Conservation (phyloP, 2,797 vertebrate species). For the Artibeus lituratus region DNA sequence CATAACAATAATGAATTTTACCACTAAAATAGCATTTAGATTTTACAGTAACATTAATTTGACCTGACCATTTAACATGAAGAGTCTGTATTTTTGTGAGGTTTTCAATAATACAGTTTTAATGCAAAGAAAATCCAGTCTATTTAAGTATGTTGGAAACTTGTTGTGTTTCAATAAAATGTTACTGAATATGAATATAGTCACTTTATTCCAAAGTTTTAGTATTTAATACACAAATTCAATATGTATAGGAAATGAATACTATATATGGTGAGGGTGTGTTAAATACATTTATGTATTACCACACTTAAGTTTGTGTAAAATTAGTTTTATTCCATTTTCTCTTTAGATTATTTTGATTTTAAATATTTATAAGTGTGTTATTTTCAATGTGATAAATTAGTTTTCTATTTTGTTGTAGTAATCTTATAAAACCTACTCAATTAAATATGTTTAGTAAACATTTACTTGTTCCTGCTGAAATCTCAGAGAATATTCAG, state of each 20-base stretch:
- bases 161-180: background rate
- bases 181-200: background rate
- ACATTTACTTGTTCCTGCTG: background rate
- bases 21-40: background rate
- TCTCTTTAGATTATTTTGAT: constrained; percentile 13
- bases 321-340: background rate
- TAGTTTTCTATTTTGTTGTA: background rate
- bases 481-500: background rate
- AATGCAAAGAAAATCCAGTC: background rate
- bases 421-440: background rate
- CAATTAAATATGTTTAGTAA: background rate
- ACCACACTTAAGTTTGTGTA: background rate
- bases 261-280: background rate
- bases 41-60: background rate
- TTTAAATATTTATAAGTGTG: background rate
- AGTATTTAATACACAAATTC: background rate
- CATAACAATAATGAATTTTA: background rate
- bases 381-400: background rate
- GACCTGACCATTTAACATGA: background rate
- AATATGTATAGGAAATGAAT: background rate
- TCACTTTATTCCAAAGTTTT: background rate
- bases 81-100: background rate
- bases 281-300: background rate
- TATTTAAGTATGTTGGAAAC: background rate
- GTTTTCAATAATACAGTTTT: background rate